Base-by-base conservation (phyloP, 2,797 vertebrate genomes). In the Gorsachius magnificus region DNA sequence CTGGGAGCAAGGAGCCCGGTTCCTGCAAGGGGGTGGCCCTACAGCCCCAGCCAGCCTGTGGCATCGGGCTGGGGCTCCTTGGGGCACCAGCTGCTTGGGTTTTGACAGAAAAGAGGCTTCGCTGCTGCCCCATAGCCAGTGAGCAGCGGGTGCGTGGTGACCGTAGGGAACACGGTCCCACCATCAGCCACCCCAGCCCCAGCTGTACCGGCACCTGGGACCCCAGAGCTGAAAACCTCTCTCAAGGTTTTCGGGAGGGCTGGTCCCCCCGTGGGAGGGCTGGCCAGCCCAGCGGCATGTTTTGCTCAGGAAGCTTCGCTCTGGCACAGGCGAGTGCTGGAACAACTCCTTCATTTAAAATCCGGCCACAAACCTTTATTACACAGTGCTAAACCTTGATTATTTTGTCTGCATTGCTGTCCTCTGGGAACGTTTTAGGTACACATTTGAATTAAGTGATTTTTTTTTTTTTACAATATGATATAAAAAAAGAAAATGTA, bases 391-490 rank as follows among this genome's bases (percentile, higher is more conserved):
- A 51, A 85, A 91, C 83, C 80, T 85, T 46, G 63, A 92, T 93
- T 64, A 43, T 79, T 74, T 93, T 83, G 74, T 77, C 82, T 65
- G 88, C 88, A 51, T 89, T 2, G 0, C 71, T 85, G 61, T 97
- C 93, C 63, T 94, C 66, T 86, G 94, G 96, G 95, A 95, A 81
- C 79, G 9, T 93, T 97, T 96, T 84, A 85, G 80, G 78, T 69
- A 95, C 77, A 83, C 54, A 54, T 89, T 91, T 96, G 92, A 95
- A 93, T 97, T 93, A 96, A 96, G 91, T 85, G 83, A 29, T 77
- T 38, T 63, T 63, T 89, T 96, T 96, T 96, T 96, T 96, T 94
- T 97, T 93, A 96, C 87, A 94, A 89, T 92, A 87, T 31, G 19
- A 76, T 95, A 97, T 95, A 94, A 82, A 95, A 89, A 88, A 75